Conservation (phyloP, 2,113 vertebrate species). For the Falcunculus frontatus region DNA sequence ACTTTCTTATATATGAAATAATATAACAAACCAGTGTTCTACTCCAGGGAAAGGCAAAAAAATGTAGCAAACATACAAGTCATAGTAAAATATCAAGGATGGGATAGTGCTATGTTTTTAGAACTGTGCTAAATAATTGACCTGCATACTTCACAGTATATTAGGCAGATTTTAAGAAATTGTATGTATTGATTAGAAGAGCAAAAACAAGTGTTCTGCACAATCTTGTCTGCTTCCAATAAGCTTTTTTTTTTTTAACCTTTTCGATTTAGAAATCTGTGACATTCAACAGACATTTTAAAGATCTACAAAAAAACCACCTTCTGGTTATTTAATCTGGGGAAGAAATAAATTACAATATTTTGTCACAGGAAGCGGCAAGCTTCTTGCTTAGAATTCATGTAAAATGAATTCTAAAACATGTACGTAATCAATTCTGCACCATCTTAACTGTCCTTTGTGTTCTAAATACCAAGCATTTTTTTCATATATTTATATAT, state of each 20-base stretch:
- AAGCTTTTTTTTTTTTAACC: not conserved
- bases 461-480: not conserved
- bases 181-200: not conserved
- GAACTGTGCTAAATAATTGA: not conserved
- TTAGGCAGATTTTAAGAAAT: not conserved
- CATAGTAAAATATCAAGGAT: not conserved
- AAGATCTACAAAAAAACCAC: not conserved
- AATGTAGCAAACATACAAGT: not conserved
- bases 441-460: not conserved
- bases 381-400: not conserved
- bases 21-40: not conserved
- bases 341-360: not conserved
- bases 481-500: not conserved
- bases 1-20: not conserved
- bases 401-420: not conserved
- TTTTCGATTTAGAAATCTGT: not conserved
- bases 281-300: not conserved
- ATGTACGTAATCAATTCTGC: not conserved
- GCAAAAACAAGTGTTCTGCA: not conserved
- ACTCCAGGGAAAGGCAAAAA: not conserved
- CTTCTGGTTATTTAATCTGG: not conserved
- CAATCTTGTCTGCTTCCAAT: not conserved
- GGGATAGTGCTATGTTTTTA: not conserved
- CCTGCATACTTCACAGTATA: not conserved
- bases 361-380: not conserved